These are phyloP conservation scores for Phyllopteryx taeniolatus DNA, from an alignment of 2,113 vertebrate species.

Conservation along the genomic window DNA sequence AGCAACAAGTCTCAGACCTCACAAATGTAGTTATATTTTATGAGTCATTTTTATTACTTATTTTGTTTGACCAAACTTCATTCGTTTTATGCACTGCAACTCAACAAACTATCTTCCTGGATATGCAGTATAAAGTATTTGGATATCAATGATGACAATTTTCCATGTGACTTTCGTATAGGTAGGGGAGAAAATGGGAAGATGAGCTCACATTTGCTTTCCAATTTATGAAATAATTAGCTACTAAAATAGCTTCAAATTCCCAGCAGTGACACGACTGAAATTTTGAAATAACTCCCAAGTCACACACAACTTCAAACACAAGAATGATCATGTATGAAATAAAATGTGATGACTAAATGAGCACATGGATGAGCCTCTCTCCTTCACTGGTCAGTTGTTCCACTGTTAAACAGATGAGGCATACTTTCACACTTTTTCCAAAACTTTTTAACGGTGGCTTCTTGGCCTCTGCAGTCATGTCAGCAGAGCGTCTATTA, in stretches of 20 bases:
- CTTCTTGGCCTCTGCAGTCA: constrained; percentile 59
- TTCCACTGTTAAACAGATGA: constrained; percentile 61
- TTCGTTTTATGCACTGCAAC: background rate
- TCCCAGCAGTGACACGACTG: constrained; percentile 61
- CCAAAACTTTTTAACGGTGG: constrained; percentile 56
- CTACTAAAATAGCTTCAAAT: constrained; percentile 83
- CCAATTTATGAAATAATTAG: constrained; percentile 96
- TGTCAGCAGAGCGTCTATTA: constrained; percentile 63
- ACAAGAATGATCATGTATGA: constrained; percentile 18
- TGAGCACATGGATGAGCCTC: constrained; percentile 20
- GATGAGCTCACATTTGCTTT: constrained; percentile 72
- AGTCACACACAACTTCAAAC: constrained; percentile 43
- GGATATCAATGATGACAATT: constrained; percentile 15
- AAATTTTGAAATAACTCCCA: constrained; percentile 62
- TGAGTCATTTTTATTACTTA: background rate
- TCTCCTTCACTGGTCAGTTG: constrained; percentile 53
- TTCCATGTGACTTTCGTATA: constrained; percentile 53
- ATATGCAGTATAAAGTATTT: background rate
- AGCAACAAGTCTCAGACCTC: too few relatives aligned
- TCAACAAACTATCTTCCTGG: background rate
- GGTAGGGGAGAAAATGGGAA: constrained; percentile 50
- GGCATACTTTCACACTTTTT: constrained; percentile 55
- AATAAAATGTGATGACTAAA: constrained; percentile 3
- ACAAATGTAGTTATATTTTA: too few relatives aligned
- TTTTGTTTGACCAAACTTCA: background rate